A percentile compares a stretch with the other conserved stretches of the same genome.
Evolutionary conservation across 2,888 invertebrate genomes (phyloP).

Genomic region (Drosophila buzzatii): DNA sequence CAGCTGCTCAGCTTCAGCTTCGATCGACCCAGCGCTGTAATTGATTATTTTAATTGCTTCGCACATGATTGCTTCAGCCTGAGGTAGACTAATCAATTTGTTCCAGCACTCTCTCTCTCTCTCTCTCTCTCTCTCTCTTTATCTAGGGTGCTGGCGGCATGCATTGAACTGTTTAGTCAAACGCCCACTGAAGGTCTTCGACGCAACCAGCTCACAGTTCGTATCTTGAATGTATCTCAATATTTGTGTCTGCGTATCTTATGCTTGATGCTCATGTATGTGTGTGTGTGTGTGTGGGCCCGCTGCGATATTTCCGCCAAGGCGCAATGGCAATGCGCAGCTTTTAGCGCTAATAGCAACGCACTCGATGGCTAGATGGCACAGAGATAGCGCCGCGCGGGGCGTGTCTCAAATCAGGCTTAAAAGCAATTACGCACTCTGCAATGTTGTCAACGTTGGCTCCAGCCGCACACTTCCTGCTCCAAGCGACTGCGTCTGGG

Average conservation of each 20-base stretch:
- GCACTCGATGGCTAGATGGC: slow-evolving; percentile 17
- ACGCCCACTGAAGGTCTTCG: slow-evolving; percentile 35
- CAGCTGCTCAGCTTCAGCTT: slow-evolving; percentile 2
- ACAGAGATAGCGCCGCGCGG: slow-evolving; percentile 14
- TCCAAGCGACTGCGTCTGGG: slow-evolving; percentile 50
- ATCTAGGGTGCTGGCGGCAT: slow-evolving; percentile 7
- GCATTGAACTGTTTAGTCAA: slow-evolving; percentile 27
- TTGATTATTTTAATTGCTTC: slow-evolving; percentile 54
- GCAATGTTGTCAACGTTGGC: slow-evolving; percentile 55
- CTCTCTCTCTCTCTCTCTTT: too few relatives aligned
- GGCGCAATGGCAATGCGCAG: slow-evolving; percentile 46
- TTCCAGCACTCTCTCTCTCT: neutral
- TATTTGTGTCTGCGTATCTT: slow-evolving; percentile 8
- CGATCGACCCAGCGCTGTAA: slow-evolving; percentile 20
- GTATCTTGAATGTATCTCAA: slow-evolving; percentile 16
- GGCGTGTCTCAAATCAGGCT: slow-evolving; percentile 69
- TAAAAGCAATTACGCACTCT: slow-evolving; percentile 75
- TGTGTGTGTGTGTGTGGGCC: slow-evolving; percentile 23
- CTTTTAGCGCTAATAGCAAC: slow-evolving; percentile 69
- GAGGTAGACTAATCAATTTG: slow-evolving; percentile 22
- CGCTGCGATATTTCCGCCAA: slow-evolving; percentile 63
- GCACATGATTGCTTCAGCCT: slow-evolving; percentile 29
- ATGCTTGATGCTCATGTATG: neutral
- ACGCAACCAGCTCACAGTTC: neutral
- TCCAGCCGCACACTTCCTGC: slow-evolving; percentile 57